Conservation (phyloP, 2,113 vertebrate species). For the Saccopteryx bilineata region DNA sequence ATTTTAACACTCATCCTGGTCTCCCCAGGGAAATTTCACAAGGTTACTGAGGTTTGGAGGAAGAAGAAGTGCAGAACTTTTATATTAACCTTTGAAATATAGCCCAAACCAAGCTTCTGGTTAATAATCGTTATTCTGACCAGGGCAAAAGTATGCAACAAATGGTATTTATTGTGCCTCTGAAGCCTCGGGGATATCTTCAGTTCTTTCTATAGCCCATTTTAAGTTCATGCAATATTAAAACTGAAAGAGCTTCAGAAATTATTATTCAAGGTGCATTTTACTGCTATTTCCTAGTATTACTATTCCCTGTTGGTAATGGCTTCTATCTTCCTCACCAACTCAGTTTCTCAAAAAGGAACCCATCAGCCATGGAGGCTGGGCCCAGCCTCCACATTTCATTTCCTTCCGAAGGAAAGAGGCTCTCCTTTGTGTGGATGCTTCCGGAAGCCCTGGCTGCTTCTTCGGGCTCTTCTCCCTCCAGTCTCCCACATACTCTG, state of each 20-base stretch:
- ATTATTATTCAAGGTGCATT: neutral
- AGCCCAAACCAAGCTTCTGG: neutral
- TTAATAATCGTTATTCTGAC: neutral
- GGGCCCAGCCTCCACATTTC: neutral
- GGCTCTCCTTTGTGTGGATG: neutral
- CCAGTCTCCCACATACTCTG: neutral
- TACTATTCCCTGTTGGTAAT: neutral
- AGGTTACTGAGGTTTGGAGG: neutral
- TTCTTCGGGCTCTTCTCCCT: neutral
- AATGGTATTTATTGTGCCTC: neutral
- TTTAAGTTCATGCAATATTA: neutral
- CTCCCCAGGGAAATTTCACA: neutral
- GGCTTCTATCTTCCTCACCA: neutral
- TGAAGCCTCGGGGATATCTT: neutral
- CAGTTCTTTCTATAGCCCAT: neutral
- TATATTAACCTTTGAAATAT: constrained; percentile 2
- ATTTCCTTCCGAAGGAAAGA: constrained; percentile 6
- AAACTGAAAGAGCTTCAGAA: neutral
- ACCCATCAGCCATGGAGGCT: neutral
- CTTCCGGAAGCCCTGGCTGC: neutral
- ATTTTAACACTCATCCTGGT: neutral
- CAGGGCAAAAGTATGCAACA: neutral
- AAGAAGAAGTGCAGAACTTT: neutral
- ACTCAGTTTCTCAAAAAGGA: neutral
- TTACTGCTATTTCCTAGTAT: neutral